Evolutionary conservation across 30 jellyfish, hydroid and myxozoan genomes (phyloP).

Genomic region (Rhopilema esculentum): DNA sequence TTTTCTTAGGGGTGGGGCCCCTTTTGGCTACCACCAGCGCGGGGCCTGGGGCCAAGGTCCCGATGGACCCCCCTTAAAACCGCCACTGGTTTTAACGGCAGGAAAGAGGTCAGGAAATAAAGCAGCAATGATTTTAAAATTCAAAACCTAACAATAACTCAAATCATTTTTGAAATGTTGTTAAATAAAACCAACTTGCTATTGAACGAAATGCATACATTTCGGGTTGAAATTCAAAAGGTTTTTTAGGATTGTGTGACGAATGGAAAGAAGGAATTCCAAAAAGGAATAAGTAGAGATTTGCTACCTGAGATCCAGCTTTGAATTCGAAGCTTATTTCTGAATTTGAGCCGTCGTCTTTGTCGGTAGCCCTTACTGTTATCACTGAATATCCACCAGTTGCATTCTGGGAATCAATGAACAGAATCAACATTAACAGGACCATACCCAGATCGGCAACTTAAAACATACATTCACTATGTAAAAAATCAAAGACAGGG

Average conservation of each 20-base stretch:
- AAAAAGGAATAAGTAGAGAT: neutral
- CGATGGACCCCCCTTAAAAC: too few species aligned
- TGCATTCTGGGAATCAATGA: slow-evolving; percentile 44
- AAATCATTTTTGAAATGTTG: too few species aligned
- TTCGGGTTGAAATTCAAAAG: too few species aligned
- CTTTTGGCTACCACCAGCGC: too few species aligned
- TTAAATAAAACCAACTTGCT: too few species aligned
- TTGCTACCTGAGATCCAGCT: slow-evolving; percentile 59
- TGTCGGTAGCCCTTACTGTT: slow-evolving; percentile 56
- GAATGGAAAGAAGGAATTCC: neutral
- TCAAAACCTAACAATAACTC: too few species aligned
- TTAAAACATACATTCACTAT: neutral
- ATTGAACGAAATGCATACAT: too few species aligned
- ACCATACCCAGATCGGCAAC: neutral
- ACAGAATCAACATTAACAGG: neutral
- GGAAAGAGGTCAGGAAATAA: too few species aligned
- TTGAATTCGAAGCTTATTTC: slow-evolving; percentile 53
- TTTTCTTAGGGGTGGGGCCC: too few species aligned
- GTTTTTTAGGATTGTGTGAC: neutral
- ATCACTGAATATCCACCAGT: slow-evolving; percentile 24
- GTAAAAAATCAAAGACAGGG: neutral
- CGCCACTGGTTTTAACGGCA: too few species aligned
- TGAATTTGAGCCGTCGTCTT: slow-evolving; percentile 67
- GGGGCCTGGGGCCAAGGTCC: too few species aligned
- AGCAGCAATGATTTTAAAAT: too few species aligned